A percentile compares a stretch with the other conserved stretches of the same genome.
Conservation (phyloP, 1,140 invertebrate species). For the Trypoxylus dichotomus region DNA sequence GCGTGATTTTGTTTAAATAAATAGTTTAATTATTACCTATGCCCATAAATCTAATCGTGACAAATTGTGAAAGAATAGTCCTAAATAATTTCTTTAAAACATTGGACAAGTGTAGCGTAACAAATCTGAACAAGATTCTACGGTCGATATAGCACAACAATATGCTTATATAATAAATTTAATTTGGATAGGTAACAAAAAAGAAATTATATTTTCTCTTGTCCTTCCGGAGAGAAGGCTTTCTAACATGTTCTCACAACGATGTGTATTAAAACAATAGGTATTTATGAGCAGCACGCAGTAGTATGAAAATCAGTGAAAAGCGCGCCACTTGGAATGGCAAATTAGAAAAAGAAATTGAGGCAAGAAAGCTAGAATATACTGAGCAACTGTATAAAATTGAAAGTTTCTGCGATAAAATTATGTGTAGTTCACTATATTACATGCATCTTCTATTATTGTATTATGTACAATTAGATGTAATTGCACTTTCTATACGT, state of each 20-base stretch:
- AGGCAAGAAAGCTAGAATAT: neutral
- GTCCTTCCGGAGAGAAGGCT: neutral
- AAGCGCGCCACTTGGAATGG: neutral
- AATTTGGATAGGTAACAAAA: neutral
- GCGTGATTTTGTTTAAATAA: too few species aligned
- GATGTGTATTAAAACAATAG: neutral
- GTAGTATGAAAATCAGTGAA: slow-evolving; percentile 20
- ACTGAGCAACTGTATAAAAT: slow-evolving; percentile 1
- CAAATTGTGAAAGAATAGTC: too few species aligned
- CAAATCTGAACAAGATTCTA: too few species aligned
- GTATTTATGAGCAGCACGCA: slow-evolving; percentile 6
- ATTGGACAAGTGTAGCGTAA: too few species aligned
- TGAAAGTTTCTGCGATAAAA: slow-evolving; percentile 4
- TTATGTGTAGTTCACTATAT: neutral
- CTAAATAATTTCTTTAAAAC: too few species aligned
- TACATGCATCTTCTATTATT: neutral
- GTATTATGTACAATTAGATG: neutral
- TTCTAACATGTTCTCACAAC: slow-evolving; percentile 6
- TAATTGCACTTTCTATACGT: neutral
- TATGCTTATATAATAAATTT: neutral
- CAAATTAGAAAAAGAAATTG: slow-evolving; percentile 20
- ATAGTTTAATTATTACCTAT: too few species aligned
- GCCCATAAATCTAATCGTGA: too few species aligned
- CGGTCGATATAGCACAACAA: too few species aligned
- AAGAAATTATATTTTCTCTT: neutral